Conservation (phyloP, 2,113 vertebrate species). For the Ceuthmochares aereus region DNA sequence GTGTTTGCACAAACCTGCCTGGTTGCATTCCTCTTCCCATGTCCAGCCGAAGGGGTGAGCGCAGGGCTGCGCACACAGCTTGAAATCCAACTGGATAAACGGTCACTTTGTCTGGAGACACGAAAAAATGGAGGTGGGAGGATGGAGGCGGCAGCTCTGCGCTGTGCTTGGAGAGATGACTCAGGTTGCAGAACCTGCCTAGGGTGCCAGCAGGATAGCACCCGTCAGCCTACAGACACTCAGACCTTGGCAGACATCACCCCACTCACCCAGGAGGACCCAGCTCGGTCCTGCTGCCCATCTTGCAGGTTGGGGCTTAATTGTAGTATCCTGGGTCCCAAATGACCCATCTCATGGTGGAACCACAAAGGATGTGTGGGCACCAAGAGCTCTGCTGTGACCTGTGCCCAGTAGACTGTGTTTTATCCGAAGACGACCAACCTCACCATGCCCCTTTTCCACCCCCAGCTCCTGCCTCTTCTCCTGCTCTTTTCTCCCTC, state of each 20-base stretch:
- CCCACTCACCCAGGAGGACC: background rate
- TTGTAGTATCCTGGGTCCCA: background rate
- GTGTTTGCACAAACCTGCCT: constrained; percentile 72
- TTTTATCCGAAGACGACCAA: background rate
- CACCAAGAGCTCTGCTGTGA: accelerated
- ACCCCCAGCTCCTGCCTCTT: background rate
- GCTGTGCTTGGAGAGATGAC: background rate
- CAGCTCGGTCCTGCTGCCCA: accelerated
- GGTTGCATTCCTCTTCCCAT: constrained; percentile 58
- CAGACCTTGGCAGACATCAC: accelerated
- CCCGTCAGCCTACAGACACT: accelerated
- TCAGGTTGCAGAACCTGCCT: background rate
- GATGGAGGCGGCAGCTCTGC: background rate
- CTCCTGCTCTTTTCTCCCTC: background rate
- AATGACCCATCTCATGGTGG: background rate
- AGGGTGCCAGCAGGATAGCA: background rate
- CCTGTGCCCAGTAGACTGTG: background rate
- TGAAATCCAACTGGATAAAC: constrained; percentile 9
- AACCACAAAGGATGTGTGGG: accelerated
- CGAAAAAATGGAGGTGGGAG: constrained; percentile 7
- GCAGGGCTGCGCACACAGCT: background rate
- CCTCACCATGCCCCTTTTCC: accelerated
- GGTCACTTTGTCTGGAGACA: background rate
- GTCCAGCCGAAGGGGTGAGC: constrained; percentile 32
- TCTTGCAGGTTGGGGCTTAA: background rate